Evolutionary conservation across 1,140 invertebrate genomes (phyloP).

Genomic region (Brachionus rubens): DNA sequence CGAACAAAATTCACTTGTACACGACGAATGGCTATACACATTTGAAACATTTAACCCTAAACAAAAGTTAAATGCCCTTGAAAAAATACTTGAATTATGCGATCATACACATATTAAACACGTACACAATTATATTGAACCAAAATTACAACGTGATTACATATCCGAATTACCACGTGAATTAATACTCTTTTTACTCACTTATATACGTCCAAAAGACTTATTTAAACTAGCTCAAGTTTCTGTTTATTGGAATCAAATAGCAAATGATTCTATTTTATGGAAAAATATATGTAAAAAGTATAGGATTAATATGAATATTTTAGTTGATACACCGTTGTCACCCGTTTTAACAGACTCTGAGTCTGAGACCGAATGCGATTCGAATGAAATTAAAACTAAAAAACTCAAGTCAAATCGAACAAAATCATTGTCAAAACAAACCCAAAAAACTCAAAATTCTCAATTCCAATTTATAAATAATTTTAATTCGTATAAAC

Average conservation of each 20-base stretch:
- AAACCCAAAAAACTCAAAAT: background rate
- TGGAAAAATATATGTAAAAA: slow-evolving; percentile 47
- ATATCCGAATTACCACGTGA: slow-evolving; percentile 31
- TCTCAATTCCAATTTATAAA: background rate
- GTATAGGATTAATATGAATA: slow-evolving; percentile 33
- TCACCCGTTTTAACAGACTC: background rate
- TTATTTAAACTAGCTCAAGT: slow-evolving; percentile 35
- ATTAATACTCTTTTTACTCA: background rate
- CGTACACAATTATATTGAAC: slow-evolving; percentile 42
- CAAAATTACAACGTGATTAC: slow-evolving; percentile 40
- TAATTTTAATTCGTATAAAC: slow-evolving; percentile 4
- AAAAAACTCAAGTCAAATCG: background rate
- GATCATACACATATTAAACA: slow-evolving; percentile 42
- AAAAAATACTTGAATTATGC: slow-evolving; percentile 11
- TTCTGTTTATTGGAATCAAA: slow-evolving; percentile 33
- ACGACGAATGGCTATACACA: background rate
- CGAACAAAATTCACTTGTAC: background rate
- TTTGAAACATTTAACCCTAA: background rate
- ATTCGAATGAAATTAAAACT: background rate
- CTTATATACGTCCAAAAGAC: slow-evolving; percentile 35
- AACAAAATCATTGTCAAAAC: background rate
- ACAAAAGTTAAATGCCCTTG: slow-evolving; percentile 17
- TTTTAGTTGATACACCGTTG: background rate
- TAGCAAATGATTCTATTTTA: slow-evolving; percentile 27
- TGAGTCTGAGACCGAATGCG: background rate